A percentile compares a stretch with the other conserved stretches of the same genome.
Evolutionary conservation across 2,113 vertebrate species (phyloP).

Genomic region (Porphyrio hochstetteri): DNA sequence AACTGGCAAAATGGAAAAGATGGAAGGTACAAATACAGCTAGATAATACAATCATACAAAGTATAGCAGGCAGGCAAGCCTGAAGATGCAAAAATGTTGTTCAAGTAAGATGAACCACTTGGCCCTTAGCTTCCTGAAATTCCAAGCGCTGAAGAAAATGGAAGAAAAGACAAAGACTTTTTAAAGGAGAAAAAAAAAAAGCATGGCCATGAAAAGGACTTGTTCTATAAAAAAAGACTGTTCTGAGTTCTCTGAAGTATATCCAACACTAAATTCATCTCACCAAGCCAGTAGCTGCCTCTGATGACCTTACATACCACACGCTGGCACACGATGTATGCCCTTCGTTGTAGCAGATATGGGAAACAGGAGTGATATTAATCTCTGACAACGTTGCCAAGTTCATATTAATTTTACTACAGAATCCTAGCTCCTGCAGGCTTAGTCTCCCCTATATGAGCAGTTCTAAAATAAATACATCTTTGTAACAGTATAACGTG

Average conservation of each 20-base stretch:
- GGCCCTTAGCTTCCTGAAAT: neutral
- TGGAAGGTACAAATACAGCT: neutral
- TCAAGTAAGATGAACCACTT: fast-evolving
- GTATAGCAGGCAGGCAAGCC: neutral
- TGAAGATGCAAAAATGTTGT: neutral
- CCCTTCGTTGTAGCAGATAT: neutral
- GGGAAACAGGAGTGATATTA: neutral
- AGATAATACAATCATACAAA: neutral
- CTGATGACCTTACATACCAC: neutral
- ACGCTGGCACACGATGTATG: neutral
- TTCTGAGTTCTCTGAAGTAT: neutral
- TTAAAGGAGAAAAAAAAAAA: neutral
- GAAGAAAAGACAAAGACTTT: neutral
- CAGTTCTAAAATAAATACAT: neutral
- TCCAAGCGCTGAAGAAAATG: neutral
- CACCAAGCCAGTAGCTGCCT: neutral
- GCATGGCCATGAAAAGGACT: neutral
- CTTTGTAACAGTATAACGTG: neutral
- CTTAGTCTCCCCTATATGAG: neutral
- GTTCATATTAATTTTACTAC: neutral
- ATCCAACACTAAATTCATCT: neutral
- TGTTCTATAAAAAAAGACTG: neutral
- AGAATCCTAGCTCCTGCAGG: neutral
- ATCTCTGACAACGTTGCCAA: neutral
- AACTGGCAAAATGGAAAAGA: neutral